Evolutionary conservation across 2,888 invertebrate species (phyloP), one percentile per base, ranked within the genome.

Genomic region (Sinodicranocentrus sp.): DNA sequence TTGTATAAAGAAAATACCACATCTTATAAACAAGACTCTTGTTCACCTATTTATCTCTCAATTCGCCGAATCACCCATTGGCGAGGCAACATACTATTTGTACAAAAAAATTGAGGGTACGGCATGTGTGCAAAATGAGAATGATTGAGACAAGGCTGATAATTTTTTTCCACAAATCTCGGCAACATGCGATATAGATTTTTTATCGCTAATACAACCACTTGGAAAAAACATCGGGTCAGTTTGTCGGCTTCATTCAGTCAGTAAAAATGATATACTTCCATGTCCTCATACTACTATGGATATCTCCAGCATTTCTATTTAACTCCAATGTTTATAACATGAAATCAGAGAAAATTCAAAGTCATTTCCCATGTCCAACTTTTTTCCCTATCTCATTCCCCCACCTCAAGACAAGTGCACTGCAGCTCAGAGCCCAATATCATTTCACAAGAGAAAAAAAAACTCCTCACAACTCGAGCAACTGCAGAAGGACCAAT

Each of bases 281-380:
- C 33, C 33, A 10, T 10, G 33, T 33, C 33, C 33, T 33, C 33
- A 6, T n/a, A n/a, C n/a, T n/a, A n/a, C n/a, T n/a, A n/a, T n/a
- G n/a, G n/a, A n/a, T n/a, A n/a, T n/a, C n/a, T n/a, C n/a, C n/a
- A n/a, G n/a, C n/a, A n/a, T n/a, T n/a, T n/a, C n/a, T n/a, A n/a
- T n/a, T n/a, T n/a, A n/a, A n/a, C n/a, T n/a, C n/a, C n/a, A n/a
- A n/a, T n/a, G n/a, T n/a, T 39, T 67, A 33, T 25, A 19, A 63
- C 57, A 76, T 71, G 70, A 76, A 82, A 82, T 82, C 43, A 82
- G 78, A 85, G 78, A 85, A 57, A 84, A 85, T 78, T 72, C 85
- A 73, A 78, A 85, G 78, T 85, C 85, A 85, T 85, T 85, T 85
- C 85, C 85, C 85, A 85, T 85, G 85, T 85, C 82, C 77, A 67